Conservation (phyloP, 2,888 invertebrate species). For the Calephelis perditalis region DNA sequence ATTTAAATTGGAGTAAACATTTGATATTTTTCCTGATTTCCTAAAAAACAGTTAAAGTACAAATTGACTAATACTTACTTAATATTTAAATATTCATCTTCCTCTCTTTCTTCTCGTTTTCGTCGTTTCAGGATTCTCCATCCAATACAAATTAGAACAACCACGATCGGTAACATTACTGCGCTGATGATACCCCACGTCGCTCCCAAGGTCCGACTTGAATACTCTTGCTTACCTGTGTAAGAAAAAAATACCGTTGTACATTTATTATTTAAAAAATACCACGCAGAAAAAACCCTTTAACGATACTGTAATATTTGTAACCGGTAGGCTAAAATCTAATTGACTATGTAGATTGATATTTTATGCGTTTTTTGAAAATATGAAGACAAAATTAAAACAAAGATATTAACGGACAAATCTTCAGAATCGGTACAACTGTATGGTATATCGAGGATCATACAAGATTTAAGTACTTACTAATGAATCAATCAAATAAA, state of each 20-base stretch:
- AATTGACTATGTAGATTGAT: no score
- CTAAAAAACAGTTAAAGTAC: conserved; percentile 16
- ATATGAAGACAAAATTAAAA: no score
- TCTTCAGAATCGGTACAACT: no score
- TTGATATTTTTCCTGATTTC: neutral
- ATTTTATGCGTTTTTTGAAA: no score
- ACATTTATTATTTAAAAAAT: no score
- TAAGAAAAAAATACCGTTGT: conserved; percentile 14
- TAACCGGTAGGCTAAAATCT: no score
- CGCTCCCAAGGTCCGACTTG: conserved; percentile 84
- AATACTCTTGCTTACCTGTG: conserved; percentile 87
- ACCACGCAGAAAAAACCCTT: no score
- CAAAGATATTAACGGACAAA: no score
- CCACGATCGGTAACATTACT: conserved; percentile 85
- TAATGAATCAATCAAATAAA: no score
- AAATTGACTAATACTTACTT: conserved; percentile 41
- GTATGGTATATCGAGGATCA: no score
- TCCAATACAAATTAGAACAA: conserved; percentile 82
- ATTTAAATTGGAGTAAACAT: conserved; percentile 12
- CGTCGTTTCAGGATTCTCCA: conserved; percentile 79
- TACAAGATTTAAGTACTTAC: no score
- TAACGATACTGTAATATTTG: no score
- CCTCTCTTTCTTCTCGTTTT: conserved; percentile 69
- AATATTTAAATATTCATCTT: conserved; percentile 58
- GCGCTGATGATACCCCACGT: conserved; percentile 88